These are phyloP conservation scores for Metridium senile DNA, from an alignment of 92 coral and sea anemone genomes.

Conservation along the genomic window DNA sequence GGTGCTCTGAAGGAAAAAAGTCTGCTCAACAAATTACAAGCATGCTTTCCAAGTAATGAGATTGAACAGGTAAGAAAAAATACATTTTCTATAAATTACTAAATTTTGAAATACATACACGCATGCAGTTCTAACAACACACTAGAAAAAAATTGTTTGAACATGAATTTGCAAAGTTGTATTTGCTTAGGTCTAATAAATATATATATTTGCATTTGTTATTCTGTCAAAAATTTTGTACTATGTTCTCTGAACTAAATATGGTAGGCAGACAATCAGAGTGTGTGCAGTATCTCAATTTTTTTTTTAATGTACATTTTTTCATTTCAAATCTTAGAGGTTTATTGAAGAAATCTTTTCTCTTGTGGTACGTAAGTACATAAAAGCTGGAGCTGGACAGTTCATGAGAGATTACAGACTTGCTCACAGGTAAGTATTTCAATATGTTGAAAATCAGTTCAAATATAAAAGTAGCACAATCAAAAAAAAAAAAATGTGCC, in stretches of 20 bases:
- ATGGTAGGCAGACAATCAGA: too few species aligned
- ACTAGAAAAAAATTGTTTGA: not conserved
- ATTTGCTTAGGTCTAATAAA: not conserved
- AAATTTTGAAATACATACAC: too few species aligned
- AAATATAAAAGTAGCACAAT: too few species aligned
- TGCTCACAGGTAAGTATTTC: not conserved
- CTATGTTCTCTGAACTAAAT: too few species aligned
- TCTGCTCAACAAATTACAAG: not conserved
- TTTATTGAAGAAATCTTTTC: not conserved
- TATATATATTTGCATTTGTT: too few species aligned
- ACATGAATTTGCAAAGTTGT: not conserved
- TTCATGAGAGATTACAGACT: not conserved
- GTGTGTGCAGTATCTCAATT: too few species aligned
- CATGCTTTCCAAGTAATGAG: not conserved
- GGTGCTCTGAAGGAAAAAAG: not conserved
- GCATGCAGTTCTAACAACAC: too few species aligned
- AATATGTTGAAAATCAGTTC: too few species aligned
- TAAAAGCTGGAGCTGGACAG: not conserved
- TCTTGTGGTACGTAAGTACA: not conserved
- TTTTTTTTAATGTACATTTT: too few species aligned
- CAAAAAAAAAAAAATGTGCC: too few species aligned
- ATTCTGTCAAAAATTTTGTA: too few species aligned
- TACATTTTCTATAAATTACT: too few species aligned
- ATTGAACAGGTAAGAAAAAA: not conserved
- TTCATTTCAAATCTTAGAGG: not conserved